phyloP scores from a whole-genome alignment of 2,888 invertebrate species.

The Drosophila fungiperda region DNA sequence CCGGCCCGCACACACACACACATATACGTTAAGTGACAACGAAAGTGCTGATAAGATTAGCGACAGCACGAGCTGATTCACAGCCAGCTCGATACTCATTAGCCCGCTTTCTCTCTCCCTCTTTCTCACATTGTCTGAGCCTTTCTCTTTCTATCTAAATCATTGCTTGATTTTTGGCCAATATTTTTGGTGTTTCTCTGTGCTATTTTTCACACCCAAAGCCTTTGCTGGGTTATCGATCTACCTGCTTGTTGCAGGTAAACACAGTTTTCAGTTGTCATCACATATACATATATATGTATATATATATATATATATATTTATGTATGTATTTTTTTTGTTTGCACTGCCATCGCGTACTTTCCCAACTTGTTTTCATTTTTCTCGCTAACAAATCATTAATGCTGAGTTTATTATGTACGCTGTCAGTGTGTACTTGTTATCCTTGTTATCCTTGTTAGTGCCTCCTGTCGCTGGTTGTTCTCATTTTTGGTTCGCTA shows the following conservation, averaged over 20 bases:
- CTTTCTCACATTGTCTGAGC: not conserved
- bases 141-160: not conserved
- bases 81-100: conserved; percentile 48
- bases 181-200: conserved; percentile 15
- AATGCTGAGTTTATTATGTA: conserved; percentile 58
- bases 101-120: conserved; percentile 6
- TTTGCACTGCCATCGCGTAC: conserved; percentile 37
- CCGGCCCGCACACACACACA: conserved; percentile 29
- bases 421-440: conserved; percentile 13
- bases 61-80: conserved; percentile 43
- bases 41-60: conserved; percentile 66
- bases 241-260: conserved; percentile 31
- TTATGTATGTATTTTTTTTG: not conserved
- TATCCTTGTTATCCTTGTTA: conserved; percentile 23
- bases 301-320: not conserved
- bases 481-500: conserved; percentile 35
- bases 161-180: not conserved
- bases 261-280: not conserved
- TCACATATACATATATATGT: not conserved
- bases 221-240: conserved; percentile 1
- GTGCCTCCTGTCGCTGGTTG: conserved; percentile 23
- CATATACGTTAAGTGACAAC: conserved; percentile 25
- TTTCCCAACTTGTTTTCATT: conserved; percentile 46
- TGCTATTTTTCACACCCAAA: conserved; percentile 50
- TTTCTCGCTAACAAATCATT: conserved; percentile 56